Base-by-base conservation (phyloP, 2,888 invertebrate species). In the Tridacna gigas region DNA sequence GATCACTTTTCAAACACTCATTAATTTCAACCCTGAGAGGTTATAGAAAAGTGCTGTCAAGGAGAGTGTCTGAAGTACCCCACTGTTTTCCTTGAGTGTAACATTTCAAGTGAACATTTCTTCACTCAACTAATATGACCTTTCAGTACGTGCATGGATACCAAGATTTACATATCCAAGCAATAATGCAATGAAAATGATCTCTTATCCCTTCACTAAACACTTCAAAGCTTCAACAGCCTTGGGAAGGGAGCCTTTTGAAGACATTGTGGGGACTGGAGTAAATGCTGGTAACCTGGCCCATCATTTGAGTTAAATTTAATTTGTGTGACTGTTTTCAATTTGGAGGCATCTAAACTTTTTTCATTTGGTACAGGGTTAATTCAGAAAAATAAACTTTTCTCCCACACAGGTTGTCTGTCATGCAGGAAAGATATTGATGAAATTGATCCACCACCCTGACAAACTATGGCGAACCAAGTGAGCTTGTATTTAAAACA, bases 1-100 rank as follows among this genome's bases (percentile, higher is more conserved):
- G 71, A 71, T 71, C 71, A 71, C 26, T 47, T 71, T 71, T 71
- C 71, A 71, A 71, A 51, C 51, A n/a, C 37, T 37, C 67, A 67
- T 37, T 67, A 67, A 67, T 37, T 28, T 67, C 67, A 28, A 37
- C 67, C 67, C 67, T 67, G 37, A 22, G 63, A 67, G 67, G 28
- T 67, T 37, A 67, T 18, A 37, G 67, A 67, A 67, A 67, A 37
- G 67, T 67, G 67, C 25, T 67, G 67, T 37, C 63, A n/a, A 13
- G 25, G 3, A 63, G 25, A 22, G 22, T 63, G 63, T 63, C 63
- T 63, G 26, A 22, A 20, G 22, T 20, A n/a, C 15, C 63, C 63
- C 63, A n/a, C 63, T 63, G 63, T 63, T 63, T 26, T 63, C 25
- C 20, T 63, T 4, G 3, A 26, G 63, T 63, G 63, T 63, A 13